phyloP scores from a whole-genome alignment of 2,888 invertebrate species.

The Theretra japonica region DNA sequence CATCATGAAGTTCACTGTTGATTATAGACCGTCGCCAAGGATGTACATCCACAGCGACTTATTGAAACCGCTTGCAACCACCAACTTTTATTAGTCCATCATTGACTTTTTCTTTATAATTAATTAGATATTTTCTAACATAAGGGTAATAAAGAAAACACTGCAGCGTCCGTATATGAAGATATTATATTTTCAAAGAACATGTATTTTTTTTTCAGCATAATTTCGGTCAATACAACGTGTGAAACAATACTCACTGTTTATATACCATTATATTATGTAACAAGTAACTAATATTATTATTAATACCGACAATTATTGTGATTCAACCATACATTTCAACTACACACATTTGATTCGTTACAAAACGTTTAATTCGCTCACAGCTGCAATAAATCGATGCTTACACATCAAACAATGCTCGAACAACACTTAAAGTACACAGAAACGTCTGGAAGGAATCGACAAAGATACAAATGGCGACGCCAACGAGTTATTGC shows the following conservation, averaged over 20 bases:
- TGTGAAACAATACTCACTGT: slow-evolving; percentile 79
- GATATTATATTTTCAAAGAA: slow-evolving; percentile 85
- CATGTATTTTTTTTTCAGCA: slow-evolving; percentile 80
- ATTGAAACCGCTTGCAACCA: no score
- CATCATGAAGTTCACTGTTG: no score
- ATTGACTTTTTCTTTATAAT: no score
- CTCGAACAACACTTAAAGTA: slow-evolving; percentile 41
- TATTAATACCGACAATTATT: slow-evolving; percentile 74
- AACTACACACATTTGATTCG: slow-evolving; percentile 73
- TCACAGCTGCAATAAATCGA: slow-evolving; percentile 63
- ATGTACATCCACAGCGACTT: no score
- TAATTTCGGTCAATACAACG: slow-evolving; percentile 79
- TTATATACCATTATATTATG: slow-evolving; percentile 69
- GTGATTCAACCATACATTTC: slow-evolving; percentile 75
- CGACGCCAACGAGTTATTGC: slow-evolving; percentile 49
- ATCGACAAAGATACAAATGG: slow-evolving; percentile 32
- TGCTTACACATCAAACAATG: slow-evolving; percentile 22
- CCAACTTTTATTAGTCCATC: no score
- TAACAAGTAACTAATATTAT: slow-evolving; percentile 82
- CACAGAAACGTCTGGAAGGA: slow-evolving; percentile 50
- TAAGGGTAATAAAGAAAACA: slow-evolving; percentile 54
- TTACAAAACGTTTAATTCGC: slow-evolving; percentile 69
- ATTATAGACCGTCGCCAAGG: no score
- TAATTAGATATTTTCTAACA: not conserved
- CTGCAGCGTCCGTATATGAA: slow-evolving; percentile 76